Conservation (phyloP, 2,113 vertebrate genomes). For the Casuarius casuarius region DNA sequence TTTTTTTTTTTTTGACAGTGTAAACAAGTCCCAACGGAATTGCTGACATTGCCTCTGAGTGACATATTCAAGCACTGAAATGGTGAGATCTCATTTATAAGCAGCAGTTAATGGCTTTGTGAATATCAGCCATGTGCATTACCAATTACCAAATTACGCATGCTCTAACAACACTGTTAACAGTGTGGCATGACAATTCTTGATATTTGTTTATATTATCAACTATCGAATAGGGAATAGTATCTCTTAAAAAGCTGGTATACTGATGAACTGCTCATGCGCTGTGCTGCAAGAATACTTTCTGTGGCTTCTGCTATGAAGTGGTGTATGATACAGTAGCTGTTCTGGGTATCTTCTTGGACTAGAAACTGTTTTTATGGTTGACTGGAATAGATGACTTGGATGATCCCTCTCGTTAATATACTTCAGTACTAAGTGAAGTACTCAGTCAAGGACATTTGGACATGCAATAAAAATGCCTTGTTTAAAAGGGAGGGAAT, state of each 20-base stretch:
- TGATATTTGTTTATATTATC: background rate
- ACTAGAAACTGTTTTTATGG: background rate
- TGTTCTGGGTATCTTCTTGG: background rate
- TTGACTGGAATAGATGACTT: background rate
- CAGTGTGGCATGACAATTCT: background rate
- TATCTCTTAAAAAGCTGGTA: background rate
- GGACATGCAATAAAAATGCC: background rate
- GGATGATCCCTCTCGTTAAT: background rate
- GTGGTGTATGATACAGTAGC: background rate
- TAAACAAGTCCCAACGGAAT: background rate
- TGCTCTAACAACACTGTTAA: background rate
- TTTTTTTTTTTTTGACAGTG: background rate
- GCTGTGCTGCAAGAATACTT: background rate
- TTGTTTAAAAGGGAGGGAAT: background rate
- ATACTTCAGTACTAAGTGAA: background rate
- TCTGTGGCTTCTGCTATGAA: background rate
- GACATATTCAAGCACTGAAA: background rate
- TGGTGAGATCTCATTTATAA: background rate
- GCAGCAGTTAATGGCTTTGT: background rate
- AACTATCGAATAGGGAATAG: background rate
- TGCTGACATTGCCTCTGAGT: background rate
- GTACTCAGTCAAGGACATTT: background rate
- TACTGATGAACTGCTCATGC: background rate
- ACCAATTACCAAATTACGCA: background rate
- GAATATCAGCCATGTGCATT: fast-evolving